Evolutionary conservation across 2,113 vertebrate species (phyloP).

Genomic region (Lynx canadensis): DNA sequence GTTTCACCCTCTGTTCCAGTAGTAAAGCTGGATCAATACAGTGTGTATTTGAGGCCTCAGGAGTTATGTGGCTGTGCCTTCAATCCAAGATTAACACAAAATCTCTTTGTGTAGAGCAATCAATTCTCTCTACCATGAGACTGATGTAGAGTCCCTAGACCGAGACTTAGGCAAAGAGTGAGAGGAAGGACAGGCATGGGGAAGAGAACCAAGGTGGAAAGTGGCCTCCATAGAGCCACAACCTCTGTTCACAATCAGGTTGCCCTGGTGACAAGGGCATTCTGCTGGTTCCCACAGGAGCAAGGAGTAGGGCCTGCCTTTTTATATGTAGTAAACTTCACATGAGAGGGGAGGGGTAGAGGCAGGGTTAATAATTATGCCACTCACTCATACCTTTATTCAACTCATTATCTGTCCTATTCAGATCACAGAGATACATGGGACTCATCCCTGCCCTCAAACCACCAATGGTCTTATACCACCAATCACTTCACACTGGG

Average conservation of each 20-base stretch:
- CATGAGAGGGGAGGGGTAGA: background rate
- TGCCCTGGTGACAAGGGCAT: conserved; percentile 45
- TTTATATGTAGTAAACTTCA: background rate
- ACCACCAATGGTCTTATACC: background rate
- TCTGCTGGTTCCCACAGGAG: background rate
- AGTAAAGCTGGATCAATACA: background rate
- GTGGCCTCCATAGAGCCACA: background rate
- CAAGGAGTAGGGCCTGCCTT: background rate
- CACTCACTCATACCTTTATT: background rate
- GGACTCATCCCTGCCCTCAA: background rate
- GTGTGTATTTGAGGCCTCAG: background rate
- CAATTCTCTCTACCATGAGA: background rate
- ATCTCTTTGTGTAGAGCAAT: background rate
- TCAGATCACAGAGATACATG: background rate
- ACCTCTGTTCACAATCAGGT: conserved; percentile 38
- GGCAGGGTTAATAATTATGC: background rate
- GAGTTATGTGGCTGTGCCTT: background rate
- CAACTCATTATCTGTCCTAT: background rate
- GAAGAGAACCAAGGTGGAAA: background rate
- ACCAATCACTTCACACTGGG: background rate
- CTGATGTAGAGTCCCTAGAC: background rate
- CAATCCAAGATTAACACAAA: conserved; percentile 28
- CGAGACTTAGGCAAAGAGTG: background rate
- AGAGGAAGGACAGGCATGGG: background rate
- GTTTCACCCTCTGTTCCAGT: background rate